Conservation (phyloP, 2,888 invertebrate species). For the Acronicta leporina region DNA sequence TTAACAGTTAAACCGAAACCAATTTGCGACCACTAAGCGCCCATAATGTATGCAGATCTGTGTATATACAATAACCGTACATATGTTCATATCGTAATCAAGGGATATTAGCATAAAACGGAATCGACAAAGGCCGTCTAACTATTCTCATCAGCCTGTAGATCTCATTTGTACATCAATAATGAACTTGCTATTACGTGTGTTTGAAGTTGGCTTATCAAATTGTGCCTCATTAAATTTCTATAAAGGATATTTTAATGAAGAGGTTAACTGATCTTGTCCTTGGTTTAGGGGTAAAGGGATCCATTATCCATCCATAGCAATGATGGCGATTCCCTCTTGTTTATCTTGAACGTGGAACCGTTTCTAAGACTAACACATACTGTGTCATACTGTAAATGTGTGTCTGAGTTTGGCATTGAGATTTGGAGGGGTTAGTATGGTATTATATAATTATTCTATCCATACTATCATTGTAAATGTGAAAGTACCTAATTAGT, state of each 20-base stretch:
- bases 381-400: too few species aligned
- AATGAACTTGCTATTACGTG: slow-evolving; percentile 47
- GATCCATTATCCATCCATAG: too few species aligned
- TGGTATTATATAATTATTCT: too few species aligned
- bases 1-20: slow-evolving; percentile 18
- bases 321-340: slow-evolving; percentile 5
- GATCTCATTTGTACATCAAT: slow-evolving; percentile 56
- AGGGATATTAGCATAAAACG: slow-evolving; percentile 62
- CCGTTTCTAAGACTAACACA: neutral
- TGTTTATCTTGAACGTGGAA: too few species aligned
- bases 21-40: slow-evolving; percentile 44
- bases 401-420: too few species aligned
- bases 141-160: slow-evolving; percentile 52
- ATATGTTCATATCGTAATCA: slow-evolving; percentile 59
- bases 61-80: slow-evolving; percentile 27
- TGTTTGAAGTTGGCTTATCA: slow-evolving; percentile 49
- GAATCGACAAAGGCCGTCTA: slow-evolving; percentile 65
- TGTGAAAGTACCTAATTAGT: too few species aligned
- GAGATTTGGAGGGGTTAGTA: too few species aligned
- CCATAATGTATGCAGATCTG: slow-evolving; percentile 47
- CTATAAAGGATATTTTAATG: slow-evolving; percentile 13
- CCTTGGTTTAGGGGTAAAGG: slow-evolving; percentile 4
- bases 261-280: slow-evolving; percentile 8
- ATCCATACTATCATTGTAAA: too few species aligned
- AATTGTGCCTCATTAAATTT: slow-evolving; percentile 34